These are phyloP conservation scores for Ancistrus triradiatus DNA, from an alignment of 2,113 vertebrate species.

Conservation along the genomic window DNA sequence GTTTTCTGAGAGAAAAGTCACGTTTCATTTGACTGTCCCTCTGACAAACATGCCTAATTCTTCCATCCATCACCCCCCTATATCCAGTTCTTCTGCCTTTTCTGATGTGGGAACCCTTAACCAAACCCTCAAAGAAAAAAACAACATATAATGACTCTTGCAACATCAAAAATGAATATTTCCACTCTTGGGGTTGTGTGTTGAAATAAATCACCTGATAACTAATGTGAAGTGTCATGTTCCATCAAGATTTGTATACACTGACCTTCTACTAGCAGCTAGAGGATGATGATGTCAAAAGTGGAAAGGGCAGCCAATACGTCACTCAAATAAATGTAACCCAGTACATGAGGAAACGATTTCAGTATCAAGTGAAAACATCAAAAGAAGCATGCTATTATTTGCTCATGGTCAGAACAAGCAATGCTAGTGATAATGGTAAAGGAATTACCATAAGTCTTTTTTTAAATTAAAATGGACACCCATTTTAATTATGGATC, in stretches of 20 bases:
- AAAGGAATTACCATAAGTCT: no score
- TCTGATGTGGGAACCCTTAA: not conserved
- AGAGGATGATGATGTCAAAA: not conserved
- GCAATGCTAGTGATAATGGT: no score
- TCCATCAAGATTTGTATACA: not conserved
- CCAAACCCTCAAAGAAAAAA: not conserved
- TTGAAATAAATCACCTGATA: not conserved
- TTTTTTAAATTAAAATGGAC: no score
- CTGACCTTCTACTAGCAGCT: not conserved
- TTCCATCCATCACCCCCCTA: not conserved
- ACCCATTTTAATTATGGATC: no score
- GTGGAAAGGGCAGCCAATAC: not conserved
- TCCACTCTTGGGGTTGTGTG: not conserved
- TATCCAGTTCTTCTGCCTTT: not conserved
- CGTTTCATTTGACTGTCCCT: not conserved
- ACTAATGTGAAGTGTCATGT: not conserved
- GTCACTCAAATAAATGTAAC: not conserved
- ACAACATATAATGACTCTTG: not conserved
- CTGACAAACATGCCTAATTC: not conserved
- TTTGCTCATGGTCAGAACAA: no score
- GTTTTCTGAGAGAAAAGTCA: not conserved
- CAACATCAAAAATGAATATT: not conserved
- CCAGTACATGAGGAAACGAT: not conserved
- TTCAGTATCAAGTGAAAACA: no score
- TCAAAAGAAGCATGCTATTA: no score